Percentiles rank a stretch among this genome's conserved stretches.
These are phyloP conservation scores for Zapus hudsonius DNA, from an alignment of 2,113 vertebrate genomes.

Conservation along the genomic window DNA sequence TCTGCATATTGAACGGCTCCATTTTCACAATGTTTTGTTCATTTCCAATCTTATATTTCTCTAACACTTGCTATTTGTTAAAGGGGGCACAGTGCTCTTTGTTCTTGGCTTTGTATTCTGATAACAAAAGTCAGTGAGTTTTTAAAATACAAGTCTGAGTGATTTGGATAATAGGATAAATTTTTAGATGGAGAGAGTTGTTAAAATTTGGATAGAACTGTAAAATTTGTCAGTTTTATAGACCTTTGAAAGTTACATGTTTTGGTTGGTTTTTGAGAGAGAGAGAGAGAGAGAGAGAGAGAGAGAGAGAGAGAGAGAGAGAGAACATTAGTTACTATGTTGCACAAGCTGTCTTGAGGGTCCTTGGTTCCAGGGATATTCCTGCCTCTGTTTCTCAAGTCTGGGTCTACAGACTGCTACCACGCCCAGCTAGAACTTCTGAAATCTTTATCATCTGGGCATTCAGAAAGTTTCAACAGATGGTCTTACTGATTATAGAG, in stretches of 20 bases:
- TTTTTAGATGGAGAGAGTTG: background rate
- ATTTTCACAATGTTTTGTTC: conserved; percentile 31
- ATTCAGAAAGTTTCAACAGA: conserved; percentile 6
- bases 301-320: too few species aligned
- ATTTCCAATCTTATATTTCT: background rate
- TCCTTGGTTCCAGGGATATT: background rate
- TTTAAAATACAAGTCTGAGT: conserved; percentile 19
- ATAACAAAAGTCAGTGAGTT: conserved; percentile 24
- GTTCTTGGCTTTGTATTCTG: conserved; percentile 27
- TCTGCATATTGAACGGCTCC: background rate
- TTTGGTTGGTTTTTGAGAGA: background rate
- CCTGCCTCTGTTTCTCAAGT: too few species aligned
- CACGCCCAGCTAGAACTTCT: background rate
- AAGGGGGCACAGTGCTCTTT: background rate
- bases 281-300: too few species aligned
- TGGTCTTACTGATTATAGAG: background rate
- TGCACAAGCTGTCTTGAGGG: background rate
- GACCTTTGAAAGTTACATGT: background rate
- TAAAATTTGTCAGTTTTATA: conserved; percentile 18
- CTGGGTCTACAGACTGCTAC: background rate
- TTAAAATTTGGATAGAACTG: background rate
- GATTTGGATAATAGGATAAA: background rate
- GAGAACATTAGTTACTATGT: background rate
- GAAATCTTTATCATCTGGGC: conserved; percentile 7
- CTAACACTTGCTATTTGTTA: background rate